A percentile compares a stretch with the other conserved stretches of the same genome.
Conservation (phyloP, 2,797 vertebrate genomes). For the Anableps anableps region DNA sequence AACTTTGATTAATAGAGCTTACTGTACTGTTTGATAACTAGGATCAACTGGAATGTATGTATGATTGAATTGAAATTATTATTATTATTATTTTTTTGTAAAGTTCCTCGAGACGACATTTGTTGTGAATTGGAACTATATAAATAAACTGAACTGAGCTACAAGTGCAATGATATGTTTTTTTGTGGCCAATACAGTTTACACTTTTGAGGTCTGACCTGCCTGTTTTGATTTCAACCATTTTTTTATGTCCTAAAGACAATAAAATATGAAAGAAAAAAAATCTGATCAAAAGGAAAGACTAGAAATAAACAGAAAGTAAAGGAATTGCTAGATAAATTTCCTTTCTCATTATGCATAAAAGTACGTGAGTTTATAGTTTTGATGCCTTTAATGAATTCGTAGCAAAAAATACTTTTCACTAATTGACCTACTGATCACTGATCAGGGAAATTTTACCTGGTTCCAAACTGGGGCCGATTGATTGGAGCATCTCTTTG, state of each 20-base stretch:
- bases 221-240: not conserved
- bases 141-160: too few relatives aligned
- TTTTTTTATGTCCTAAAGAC: not conserved
- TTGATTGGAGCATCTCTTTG: not conserved
- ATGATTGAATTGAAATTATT: too few relatives aligned
- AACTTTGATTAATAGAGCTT: too few relatives aligned
- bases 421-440: too few relatives aligned
- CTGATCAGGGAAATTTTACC: too few relatives aligned
- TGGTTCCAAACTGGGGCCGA: not conserved
- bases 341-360: not conserved
- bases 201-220: not conserved
- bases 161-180: not conserved
- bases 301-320: not conserved
- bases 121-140: too few relatives aligned
- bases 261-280: not conserved
- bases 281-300: not conserved
- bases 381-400: not conserved
- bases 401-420: not conserved
- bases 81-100: too few relatives aligned
- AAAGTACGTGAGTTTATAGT: not conserved
- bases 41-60: too few relatives aligned
- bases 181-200: not conserved
- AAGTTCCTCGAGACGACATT: too few relatives aligned
- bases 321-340: not conserved
- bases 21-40: too few relatives aligned